Evolutionary conservation across 2,113 vertebrate species (phyloP), one percentile per base, ranked within the genome.

Genomic region (Silurus asotus): DNA sequence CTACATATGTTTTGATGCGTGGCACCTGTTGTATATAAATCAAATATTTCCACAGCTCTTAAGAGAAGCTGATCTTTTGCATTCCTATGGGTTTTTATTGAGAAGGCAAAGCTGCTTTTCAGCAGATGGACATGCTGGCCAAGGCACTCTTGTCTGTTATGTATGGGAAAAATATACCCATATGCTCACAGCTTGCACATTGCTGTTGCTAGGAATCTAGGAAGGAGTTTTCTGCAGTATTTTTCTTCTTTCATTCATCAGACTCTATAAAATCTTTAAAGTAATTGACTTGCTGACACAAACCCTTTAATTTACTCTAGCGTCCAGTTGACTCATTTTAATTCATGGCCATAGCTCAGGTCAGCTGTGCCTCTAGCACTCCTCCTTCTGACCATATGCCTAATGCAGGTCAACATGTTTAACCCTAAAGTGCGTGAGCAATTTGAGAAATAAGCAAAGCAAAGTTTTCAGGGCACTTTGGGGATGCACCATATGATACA

Each of bases 21-120:
- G 76, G 58, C 84, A 87, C 83, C 88, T 89, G 86, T 89, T 82
- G 56, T 61, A 81, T 85, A 89, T 89, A 85, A 87, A 87, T 89
- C 86, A 86, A 76, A 87, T 61, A 82, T 84, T 84, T 86, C 58
- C 85, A 87, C 88, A 87, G 61, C 53, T 81, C 55, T 85, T 85
- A 82, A 79, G 59, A 83, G 62, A 59, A 67, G 83, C 83, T 87
- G 86, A 85, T 89, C 79, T 76, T 85, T 82, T 53, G 19, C 85
- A 87, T 84, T 87, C 85, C 69, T 56, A 53, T 25, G 53, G 23
- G 78, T 89, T 87, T 87, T 87, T 69, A 82, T 84, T 86, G 65
- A 81, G 55, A 59, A 48, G 53, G 45, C 61, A 17, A 77, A 77
- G 77, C 55, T 77, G 84, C 69, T 76, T 77, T 55, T 15, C 65